phyloP scores from a whole-genome alignment of 2,797 vertebrate species.

The Esox masquinongy region DNA sequence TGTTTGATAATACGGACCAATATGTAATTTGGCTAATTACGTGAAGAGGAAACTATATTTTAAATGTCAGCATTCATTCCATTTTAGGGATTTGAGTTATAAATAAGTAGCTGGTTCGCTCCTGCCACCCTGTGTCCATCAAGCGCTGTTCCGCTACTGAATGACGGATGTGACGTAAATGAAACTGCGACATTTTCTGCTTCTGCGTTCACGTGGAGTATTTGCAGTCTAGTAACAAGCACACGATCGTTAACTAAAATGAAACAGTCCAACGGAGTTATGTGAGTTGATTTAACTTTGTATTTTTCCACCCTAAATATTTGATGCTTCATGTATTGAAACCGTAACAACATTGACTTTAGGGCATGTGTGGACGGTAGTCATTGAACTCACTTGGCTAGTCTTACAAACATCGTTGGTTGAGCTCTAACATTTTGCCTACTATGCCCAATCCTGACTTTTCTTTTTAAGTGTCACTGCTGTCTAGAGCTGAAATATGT shows the following conservation, averaged over 20 bases:
- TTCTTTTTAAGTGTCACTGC: neutral
- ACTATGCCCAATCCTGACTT: too few relatives aligned
- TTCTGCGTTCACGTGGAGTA: conserved; percentile 51
- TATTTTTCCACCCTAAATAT: neutral
- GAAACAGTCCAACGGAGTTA: conserved; percentile 59
- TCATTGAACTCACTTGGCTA: neutral
- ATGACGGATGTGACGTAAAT: conserved; percentile 13
- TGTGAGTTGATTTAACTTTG: conserved; percentile 52
- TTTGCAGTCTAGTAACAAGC: rapidly evolving
- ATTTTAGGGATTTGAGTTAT: neutral
- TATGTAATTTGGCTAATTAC: too few relatives aligned
- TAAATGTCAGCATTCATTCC: too few relatives aligned
- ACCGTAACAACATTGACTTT: too few relatives aligned
- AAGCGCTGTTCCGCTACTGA: neutral
- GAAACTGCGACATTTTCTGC: conserved; percentile 33
- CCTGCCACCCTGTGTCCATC: neutral
- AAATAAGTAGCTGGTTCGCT: neutral
- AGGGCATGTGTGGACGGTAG: too few relatives aligned
- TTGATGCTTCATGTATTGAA: too few relatives aligned
- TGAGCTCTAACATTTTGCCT: neutral
- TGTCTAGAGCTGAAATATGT: neutral
- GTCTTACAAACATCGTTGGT: neutral
- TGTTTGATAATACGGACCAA: too few relatives aligned
- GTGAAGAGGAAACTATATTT: too few relatives aligned
- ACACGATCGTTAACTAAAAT: conserved; percentile 36